Percentiles rank a stretch among this genome's conserved stretches.
phyloP scores from a whole-genome alignment of 2,797 vertebrate species.

The Sparidentex hasta region DNA sequence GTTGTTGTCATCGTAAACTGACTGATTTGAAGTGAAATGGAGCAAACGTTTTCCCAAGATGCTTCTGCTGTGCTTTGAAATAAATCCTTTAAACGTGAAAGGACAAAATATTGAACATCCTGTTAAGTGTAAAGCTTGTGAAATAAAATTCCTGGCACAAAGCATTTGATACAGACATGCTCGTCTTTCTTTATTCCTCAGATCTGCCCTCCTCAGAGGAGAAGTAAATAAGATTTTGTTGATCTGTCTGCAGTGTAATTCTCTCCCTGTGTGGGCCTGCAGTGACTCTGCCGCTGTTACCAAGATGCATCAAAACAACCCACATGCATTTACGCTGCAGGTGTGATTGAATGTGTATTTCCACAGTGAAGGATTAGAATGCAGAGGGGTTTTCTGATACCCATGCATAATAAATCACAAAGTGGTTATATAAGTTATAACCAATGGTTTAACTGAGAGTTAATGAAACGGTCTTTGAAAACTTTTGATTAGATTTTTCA shows the following conservation, averaged over 20 bases:
- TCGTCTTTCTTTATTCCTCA: constrained; percentile 40
- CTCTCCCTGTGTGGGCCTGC: constrained; percentile 38
- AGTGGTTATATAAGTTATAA: not conserved
- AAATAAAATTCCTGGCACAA: constrained; percentile 33
- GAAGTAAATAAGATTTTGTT: constrained; percentile 47
- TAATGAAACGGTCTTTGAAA: not conserved
- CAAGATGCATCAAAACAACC: constrained; percentile 19
- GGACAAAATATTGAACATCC: constrained; percentile 28
- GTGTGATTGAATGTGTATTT: not conserved
- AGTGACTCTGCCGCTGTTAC: constrained; percentile 2
- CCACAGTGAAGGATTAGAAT: not conserved
- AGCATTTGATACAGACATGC: constrained; percentile 53
- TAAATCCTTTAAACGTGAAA: constrained; percentile 51
- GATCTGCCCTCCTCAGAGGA: constrained; percentile 59
- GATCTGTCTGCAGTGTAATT: constrained; percentile 23
- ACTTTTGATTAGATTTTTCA: not conserved
- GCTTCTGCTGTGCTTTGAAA: not conserved
- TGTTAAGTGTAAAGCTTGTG: constrained; percentile 34
- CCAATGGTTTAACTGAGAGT: not conserved
- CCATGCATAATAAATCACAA: not conserved
- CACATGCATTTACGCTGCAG: not conserved
- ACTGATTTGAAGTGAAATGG: not conserved
- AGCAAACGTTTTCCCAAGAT: constrained; percentile 10
- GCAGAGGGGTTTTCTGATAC: not conserved
- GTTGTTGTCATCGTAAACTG: not conserved